phyloP scores from a whole-genome alignment of 2,888 invertebrate genomes.

The Pachymerium ferrugineum region DNA sequence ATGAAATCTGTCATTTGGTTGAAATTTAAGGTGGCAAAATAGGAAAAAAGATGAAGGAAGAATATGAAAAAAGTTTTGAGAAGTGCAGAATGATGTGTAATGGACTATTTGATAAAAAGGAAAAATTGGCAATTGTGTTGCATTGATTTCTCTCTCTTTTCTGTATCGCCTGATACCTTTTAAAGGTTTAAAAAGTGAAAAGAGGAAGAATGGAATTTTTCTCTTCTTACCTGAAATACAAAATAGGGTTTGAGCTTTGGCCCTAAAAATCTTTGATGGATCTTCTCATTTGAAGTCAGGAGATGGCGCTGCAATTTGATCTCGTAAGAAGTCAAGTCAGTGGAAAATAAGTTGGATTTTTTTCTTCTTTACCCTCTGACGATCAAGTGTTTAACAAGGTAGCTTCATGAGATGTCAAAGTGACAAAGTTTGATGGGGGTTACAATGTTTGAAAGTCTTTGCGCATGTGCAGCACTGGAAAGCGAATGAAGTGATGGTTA shows the following conservation, averaged over 20 bases:
- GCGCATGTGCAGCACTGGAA: background rate
- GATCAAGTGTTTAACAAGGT: background rate
- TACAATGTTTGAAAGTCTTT: background rate
- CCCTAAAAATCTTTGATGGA: background rate
- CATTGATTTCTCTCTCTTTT: background rate
- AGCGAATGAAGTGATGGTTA: background rate
- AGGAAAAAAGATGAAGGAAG: background rate
- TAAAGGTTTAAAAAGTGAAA: background rate
- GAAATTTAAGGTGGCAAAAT: background rate
- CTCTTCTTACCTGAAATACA: background rate
- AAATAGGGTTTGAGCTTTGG: background rate
- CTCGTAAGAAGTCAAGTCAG: background rate
- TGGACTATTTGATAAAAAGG: background rate
- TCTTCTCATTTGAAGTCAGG: background rate
- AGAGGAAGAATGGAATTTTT: background rate
- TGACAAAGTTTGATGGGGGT: background rate
- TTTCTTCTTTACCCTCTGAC: background rate
- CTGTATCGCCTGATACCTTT: background rate
- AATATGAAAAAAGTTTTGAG: background rate
- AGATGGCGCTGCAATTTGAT: background rate
- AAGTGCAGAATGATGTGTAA: background rate
- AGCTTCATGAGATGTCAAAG: background rate
- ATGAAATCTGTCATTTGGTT: background rate
- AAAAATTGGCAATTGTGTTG: background rate
- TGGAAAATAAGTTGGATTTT: background rate